A percentile compares a stretch with the other conserved stretches of the same genome.
Conservation (phyloP, 2,797 vertebrate genomes). For the Adelosebastes latens region DNA sequence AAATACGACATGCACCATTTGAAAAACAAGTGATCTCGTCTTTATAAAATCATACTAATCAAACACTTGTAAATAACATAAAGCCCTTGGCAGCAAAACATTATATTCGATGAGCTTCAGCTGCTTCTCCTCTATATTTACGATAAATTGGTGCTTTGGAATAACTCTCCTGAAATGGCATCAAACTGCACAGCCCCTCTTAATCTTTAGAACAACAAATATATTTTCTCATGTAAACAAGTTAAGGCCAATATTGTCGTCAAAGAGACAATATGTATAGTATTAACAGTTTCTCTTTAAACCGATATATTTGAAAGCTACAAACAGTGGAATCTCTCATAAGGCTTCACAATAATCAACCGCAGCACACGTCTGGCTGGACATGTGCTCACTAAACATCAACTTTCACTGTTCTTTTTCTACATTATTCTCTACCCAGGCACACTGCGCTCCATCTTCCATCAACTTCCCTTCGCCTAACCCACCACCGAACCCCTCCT, state of each 20-base stretch:
- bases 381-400: slow-evolving; percentile 3
- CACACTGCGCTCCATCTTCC: slow-evolving; percentile 5
- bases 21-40: slow-evolving; percentile 18
- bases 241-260: slow-evolving; percentile 75
- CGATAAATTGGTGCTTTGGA: slow-evolving; percentile 51
- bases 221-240: slow-evolving; percentile 72
- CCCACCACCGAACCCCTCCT: not conserved
- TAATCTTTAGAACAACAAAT: slow-evolving; percentile 45
- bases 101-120: not conserved
- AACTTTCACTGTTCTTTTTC: slow-evolving; percentile 26
- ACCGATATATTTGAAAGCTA: slow-evolving; percentile 49
- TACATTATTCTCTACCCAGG: not conserved
- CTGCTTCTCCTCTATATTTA: slow-evolving; percentile 17
- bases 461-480: slow-evolving; percentile 13
- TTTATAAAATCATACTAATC: slow-evolving; percentile 32
- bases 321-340: slow-evolving; percentile 57
- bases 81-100: slow-evolving; percentile 65
- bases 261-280: slow-evolving; percentile 48
- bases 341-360: slow-evolving; percentile 45
- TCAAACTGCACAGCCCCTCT: slow-evolving; percentile 54
- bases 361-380: slow-evolving; percentile 7
- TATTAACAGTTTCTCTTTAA: slow-evolving; percentile 43
- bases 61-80: slow-evolving; percentile 35
- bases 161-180: slow-evolving; percentile 49
- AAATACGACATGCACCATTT: slow-evolving; percentile 41